Percentiles rank a stretch among this genome's conserved stretches.
phyloP scores from a whole-genome alignment of 2,113 vertebrate species.

The Sinocyclocheilus anophthalmus region DNA sequence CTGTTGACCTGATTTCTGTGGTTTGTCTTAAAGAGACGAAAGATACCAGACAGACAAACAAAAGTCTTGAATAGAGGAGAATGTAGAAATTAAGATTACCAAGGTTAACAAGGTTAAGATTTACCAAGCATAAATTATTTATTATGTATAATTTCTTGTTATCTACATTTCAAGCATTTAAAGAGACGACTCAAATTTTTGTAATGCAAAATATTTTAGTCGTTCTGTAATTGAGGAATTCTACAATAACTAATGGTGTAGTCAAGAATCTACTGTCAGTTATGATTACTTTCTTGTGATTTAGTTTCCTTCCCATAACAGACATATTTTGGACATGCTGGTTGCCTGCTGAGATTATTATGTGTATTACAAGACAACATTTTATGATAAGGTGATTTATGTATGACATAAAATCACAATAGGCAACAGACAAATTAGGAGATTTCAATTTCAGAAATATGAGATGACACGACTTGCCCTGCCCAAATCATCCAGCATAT shows the following conservation, averaged over 20 bases:
- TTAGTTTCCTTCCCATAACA: neutral
- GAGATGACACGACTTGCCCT: no score
- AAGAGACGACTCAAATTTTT: neutral
- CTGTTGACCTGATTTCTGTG: neutral
- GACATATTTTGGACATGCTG: neutral
- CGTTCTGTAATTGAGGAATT: no score
- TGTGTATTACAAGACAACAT: neutral
- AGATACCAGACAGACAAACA: neutral
- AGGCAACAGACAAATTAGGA: neutral
- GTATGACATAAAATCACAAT: neutral
- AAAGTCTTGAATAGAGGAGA: neutral
- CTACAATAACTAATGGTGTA: neutral
- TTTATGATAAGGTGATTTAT: neutral
- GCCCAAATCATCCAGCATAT: neutral
- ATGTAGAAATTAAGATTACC: neutral
- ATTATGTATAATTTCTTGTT: neutral
- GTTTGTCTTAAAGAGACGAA: neutral
- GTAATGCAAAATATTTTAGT: neutral
- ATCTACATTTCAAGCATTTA: neutral
- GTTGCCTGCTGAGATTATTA: neutral
- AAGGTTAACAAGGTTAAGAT: neutral
- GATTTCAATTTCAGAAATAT: conserved; percentile 16
- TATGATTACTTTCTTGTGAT: no score
- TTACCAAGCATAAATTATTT: neutral
- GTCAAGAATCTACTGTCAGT: neutral